These are phyloP conservation scores for Ciconia nigra DNA, from an alignment of 2,797 vertebrate genomes.

Conservation along the genomic window DNA sequence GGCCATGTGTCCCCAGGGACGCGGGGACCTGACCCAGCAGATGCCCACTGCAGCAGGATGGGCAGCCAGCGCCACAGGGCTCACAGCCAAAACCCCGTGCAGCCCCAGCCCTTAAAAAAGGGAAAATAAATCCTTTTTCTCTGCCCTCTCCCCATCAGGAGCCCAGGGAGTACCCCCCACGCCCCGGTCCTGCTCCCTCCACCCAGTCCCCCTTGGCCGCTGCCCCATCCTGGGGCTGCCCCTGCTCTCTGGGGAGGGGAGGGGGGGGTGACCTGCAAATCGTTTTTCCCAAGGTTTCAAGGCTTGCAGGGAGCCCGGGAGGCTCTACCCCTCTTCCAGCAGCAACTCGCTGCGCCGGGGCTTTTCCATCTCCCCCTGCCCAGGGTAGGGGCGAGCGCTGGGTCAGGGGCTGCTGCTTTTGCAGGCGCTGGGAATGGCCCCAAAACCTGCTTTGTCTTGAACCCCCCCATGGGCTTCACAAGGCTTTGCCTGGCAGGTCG, in stretches of 20 bases:
- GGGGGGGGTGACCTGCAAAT: not conserved
- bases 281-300: not conserved
- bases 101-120: not conserved
- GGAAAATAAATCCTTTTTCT: not conserved
- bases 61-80: fast-evolving
- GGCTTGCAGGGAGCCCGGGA: not conserved
- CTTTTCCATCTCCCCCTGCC: not conserved
- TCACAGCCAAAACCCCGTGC: not conserved
- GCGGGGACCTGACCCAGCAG: not conserved
- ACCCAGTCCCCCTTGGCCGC: fast-evolving
- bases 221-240: not conserved
- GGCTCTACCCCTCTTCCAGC: not conserved
- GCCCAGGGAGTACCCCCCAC: not conserved
- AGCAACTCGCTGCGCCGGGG: fast-evolving
- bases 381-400: not conserved
- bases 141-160: not conserved
- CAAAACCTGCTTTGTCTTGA: fast-evolving
- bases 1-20: not conserved
- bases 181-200: not conserved
- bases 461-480: not conserved
- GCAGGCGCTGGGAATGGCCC: not conserved
- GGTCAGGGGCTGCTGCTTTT: not conserved
- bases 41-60: fast-evolving
- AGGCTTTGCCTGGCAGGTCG: not conserved
- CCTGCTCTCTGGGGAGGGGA: too few relatives aligned